Conservation (phyloP, 2,888 invertebrate genomes). For the Ochropleura leucogaster region DNA sequence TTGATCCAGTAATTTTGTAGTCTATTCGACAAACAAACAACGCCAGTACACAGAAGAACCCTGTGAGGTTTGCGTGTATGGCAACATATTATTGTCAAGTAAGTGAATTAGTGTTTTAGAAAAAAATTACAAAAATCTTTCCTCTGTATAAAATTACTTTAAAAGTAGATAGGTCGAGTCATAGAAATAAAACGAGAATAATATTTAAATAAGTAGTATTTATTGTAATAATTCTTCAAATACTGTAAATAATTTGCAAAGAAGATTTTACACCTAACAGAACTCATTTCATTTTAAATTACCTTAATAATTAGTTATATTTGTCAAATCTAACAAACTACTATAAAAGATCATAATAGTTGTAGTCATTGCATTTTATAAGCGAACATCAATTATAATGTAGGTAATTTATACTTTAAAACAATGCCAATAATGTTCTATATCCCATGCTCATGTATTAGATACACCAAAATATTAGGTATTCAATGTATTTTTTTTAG, state of each 20-base stretch:
- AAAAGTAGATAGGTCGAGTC: not conserved
- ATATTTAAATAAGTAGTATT: slow-evolving; percentile 12
- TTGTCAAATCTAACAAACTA: slow-evolving; percentile 15
- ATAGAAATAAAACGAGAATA: slow-evolving; percentile 22
- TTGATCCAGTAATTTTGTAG: too few relatives aligned
- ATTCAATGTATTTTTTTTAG: not conserved
- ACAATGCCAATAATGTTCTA: not conserved
- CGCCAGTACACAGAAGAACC: too few relatives aligned
- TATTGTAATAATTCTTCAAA: slow-evolving; percentile 12
- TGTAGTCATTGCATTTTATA: slow-evolving; percentile 2
- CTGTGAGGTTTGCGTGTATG: too few relatives aligned
- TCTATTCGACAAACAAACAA: too few relatives aligned
- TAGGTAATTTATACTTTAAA: not conserved
- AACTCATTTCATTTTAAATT: not conserved
- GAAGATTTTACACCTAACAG: slow-evolving; percentile 9
- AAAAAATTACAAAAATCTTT: too few relatives aligned
- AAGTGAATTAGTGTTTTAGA: too few relatives aligned
- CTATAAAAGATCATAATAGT: not conserved
- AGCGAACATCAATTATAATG: not conserved
- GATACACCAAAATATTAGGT: not conserved
- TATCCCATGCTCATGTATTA: not conserved
- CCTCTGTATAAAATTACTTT: too few relatives aligned
- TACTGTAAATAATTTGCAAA: not conserved
- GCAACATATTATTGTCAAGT: too few relatives aligned
- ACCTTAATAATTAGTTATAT: not conserved